phyloP scores from a whole-genome alignment of 2,113 vertebrate species.

The Cyprinodon tularosa region DNA sequence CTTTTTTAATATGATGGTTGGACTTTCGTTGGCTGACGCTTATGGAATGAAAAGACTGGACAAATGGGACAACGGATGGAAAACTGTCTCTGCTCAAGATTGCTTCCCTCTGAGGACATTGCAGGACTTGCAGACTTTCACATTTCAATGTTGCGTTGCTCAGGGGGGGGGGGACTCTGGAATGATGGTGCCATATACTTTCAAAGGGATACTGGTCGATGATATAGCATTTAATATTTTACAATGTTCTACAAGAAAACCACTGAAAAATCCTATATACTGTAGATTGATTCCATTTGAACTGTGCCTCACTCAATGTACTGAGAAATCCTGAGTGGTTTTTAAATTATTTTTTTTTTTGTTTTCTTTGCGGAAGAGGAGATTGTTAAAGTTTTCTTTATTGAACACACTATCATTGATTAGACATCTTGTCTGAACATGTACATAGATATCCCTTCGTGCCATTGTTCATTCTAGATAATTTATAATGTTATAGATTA shows the following conservation, averaged over 20 bases:
- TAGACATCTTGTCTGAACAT: constrained; percentile 61
- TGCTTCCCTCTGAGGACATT: constrained; percentile 46
- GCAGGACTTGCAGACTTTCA: constrained; percentile 38
- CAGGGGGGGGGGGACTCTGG: constrained; percentile 56
- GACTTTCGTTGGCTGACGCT: constrained; percentile 26
- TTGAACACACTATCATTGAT: constrained; percentile 59
- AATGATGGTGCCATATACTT: constrained; percentile 65
- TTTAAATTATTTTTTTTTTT: constrained; percentile 74
- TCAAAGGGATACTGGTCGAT: constrained; percentile 79
- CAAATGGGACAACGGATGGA: constrained; percentile 44
- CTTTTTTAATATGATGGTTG: constrained; percentile 35
- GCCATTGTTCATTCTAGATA: constrained; percentile 71
- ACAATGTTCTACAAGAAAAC: constrained; percentile 69
- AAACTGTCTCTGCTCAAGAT: constrained; percentile 27
- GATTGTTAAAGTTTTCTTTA: constrained; percentile 47
- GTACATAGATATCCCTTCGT: constrained; percentile 76
- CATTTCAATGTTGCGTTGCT: constrained; percentile 21
- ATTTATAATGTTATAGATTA: constrained; percentile 82
- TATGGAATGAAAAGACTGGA: constrained; percentile 36
- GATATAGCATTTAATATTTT: constrained; percentile 52
- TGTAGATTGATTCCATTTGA: constrained; percentile 79
- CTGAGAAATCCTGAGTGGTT: constrained; percentile 68
- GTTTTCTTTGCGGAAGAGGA: constrained; percentile 52
- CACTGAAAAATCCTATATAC: constrained; percentile 75
- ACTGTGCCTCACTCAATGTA: constrained; percentile 72